These are phyloP conservation scores for Chromobotia macracanthus DNA, from an alignment of 2,797 vertebrate genomes.

Conservation along the genomic window DNA sequence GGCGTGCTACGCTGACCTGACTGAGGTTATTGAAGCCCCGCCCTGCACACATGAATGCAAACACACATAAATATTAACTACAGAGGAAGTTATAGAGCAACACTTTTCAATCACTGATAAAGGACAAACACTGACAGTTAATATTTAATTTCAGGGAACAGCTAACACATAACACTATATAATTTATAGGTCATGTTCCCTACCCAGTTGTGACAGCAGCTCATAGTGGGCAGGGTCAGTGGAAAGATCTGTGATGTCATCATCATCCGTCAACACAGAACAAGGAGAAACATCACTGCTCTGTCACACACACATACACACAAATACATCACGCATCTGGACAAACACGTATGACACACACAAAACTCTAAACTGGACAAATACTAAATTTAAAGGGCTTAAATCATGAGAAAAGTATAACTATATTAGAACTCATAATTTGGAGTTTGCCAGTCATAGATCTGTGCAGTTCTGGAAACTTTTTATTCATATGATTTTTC, in stretches of 20 bases:
- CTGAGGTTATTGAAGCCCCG: slow-evolving; percentile 92
- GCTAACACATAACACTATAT: not conserved
- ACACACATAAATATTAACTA: not conserved
- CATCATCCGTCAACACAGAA: slow-evolving; percentile 77
- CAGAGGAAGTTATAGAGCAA: not conserved
- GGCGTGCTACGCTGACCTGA: slow-evolving; percentile 89
- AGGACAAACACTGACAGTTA: not conserved
- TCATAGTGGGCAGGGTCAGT: slow-evolving; percentile 87
- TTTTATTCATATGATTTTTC: too few species aligned
- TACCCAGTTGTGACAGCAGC: slow-evolving; percentile 93
- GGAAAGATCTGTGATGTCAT: slow-evolving; percentile 81
- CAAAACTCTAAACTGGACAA: not conserved
- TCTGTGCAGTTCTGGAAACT: too few species aligned
- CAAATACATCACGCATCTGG: slow-evolving; percentile 38
- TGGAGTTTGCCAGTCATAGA: too few species aligned
- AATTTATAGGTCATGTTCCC: slow-evolving; percentile 49
- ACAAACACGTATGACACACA: not conserved
- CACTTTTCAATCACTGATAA: not conserved
- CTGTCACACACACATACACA: slow-evolving; percentile 71
- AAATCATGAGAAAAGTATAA: too few species aligned
- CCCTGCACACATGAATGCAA: slow-evolving; percentile 72
- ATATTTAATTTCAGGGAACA: not conserved
- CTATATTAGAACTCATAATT: too few species aligned
- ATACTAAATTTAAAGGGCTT: not conserved
- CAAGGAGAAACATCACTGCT: slow-evolving; percentile 80